phyloP scores from a whole-genome alignment of 2,797 vertebrate species.

The Halcyon leucocephala region DNA sequence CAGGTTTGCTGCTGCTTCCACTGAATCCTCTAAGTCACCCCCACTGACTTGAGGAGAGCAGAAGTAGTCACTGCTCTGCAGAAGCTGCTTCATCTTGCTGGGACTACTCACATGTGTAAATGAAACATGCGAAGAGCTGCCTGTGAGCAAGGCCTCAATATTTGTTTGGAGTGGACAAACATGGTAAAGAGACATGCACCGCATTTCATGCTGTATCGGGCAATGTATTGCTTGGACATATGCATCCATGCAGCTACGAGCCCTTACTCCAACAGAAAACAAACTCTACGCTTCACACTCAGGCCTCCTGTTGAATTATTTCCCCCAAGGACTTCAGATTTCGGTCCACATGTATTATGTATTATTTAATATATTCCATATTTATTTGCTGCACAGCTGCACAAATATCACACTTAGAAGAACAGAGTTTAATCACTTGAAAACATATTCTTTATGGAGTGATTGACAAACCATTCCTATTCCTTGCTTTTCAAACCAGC shows the following conservation, averaged over 20 bases:
- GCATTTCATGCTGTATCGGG: background rate
- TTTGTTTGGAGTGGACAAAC: background rate
- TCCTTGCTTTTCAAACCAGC: background rate
- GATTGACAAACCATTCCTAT: background rate
- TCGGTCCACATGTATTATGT: background rate
- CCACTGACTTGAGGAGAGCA: fast-evolving
- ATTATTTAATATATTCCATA: background rate
- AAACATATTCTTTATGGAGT: background rate
- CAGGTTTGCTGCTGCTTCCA: background rate
- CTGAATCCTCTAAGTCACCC: background rate
- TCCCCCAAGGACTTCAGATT: background rate
- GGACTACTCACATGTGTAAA: background rate
- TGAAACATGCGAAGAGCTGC: background rate
- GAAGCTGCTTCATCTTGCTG: background rate
- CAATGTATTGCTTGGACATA: background rate
- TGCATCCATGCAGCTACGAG: fast-evolving
- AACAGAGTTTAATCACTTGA: background rate
- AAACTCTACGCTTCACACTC: background rate
- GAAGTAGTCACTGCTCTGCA: background rate
- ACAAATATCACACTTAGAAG: background rate
- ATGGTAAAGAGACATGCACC: fast-evolving
- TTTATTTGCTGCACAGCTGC: background rate
- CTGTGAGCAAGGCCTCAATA: background rate
- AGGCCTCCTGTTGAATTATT: background rate
- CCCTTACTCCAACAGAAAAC: background rate